These are phyloP conservation scores for Oscheius sp. DNA, from an alignment of 2,888 invertebrate genomes.

Conservation along the genomic window DNA sequence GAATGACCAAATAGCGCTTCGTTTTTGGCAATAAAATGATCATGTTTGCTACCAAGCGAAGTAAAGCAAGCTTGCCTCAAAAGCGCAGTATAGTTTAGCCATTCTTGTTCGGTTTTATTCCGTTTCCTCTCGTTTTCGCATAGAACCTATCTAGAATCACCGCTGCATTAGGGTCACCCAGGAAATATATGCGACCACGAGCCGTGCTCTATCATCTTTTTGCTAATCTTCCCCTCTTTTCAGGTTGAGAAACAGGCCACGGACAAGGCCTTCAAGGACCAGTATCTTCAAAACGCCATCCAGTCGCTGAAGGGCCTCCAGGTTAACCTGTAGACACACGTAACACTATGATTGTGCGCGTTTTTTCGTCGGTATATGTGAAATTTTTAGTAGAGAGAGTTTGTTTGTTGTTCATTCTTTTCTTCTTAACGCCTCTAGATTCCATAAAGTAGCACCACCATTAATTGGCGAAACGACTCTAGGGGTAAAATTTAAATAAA, in stretches of 20 bases:
- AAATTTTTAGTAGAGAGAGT: conserved; percentile 21
- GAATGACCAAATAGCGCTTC: no score
- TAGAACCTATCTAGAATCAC: no score
- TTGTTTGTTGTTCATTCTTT: conserved; percentile 11
- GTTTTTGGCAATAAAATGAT: no score
- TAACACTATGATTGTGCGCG: no score
- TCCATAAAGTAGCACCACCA: conserved; percentile 12
- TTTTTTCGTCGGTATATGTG: conserved; percentile 23
- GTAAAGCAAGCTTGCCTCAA: no score
- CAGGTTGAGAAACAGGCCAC: conserved; percentile 67
- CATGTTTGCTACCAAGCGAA: no score
- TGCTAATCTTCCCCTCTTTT: conserved; percentile 20
- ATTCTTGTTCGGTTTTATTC: no score
- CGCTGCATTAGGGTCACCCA: no score
- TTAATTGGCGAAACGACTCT: not conserved
- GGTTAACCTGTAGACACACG: conserved; percentile 44
- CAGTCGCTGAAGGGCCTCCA: conserved; percentile 67
- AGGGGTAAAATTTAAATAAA: conserved; percentile 23
- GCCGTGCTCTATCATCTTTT: no score
- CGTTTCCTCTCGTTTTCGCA: no score
- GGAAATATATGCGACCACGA: no score
- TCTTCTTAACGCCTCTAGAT: not conserved
- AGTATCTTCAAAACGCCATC: conserved; percentile 71
- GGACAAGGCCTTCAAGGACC: conserved; percentile 70
- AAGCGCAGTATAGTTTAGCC: no score